Conservation (phyloP, 2,888 invertebrate genomes). For the Dascillus cervinus region DNA sequence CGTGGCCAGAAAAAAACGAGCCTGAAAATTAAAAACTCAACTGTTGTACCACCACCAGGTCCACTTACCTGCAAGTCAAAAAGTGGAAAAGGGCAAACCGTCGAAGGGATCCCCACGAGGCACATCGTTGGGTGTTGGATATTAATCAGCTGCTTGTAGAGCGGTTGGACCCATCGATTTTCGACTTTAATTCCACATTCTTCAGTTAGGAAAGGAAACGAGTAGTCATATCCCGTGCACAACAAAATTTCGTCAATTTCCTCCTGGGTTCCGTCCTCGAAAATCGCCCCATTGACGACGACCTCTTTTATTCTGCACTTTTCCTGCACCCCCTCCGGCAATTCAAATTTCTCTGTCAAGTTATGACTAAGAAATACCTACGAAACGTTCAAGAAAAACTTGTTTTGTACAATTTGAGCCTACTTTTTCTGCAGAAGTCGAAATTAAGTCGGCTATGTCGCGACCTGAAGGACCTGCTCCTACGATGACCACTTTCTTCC, state of each 20-base stretch:
- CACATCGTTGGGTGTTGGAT: conserved; percentile 72
- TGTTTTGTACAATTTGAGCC: not conserved
- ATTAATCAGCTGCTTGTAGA: conserved; percentile 83
- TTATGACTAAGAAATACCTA: conserved; percentile 32
- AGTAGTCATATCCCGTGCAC: conserved; percentile 56
- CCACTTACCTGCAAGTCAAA: conserved; percentile 82
- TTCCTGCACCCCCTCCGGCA: too few species aligned
- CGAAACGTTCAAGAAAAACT: too few species aligned
- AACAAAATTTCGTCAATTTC: conserved; percentile 58
- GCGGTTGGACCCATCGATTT: conserved; percentile 74
- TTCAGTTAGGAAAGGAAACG: conserved; percentile 45
- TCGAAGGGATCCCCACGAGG: conserved; percentile 76
- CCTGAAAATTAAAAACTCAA: conserved; percentile 37
- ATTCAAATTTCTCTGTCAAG: too few species aligned
- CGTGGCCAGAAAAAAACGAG: conserved; percentile 52
- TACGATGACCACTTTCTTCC: conserved; percentile 65
- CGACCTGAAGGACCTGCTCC: conserved; percentile 89
- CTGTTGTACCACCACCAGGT: too few species aligned
- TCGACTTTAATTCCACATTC: conserved; percentile 61
- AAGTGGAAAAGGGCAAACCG: conserved; percentile 77
- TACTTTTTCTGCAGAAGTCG: not conserved
- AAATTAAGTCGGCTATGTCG: conserved; percentile 51
- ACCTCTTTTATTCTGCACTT: conserved; percentile 47
- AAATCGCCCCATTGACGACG: conserved; percentile 45
- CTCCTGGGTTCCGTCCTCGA: conserved; percentile 54